Evolutionary conservation across 1,140 invertebrate species (phyloP).

Genomic region (Orius laevigatus): DNA sequence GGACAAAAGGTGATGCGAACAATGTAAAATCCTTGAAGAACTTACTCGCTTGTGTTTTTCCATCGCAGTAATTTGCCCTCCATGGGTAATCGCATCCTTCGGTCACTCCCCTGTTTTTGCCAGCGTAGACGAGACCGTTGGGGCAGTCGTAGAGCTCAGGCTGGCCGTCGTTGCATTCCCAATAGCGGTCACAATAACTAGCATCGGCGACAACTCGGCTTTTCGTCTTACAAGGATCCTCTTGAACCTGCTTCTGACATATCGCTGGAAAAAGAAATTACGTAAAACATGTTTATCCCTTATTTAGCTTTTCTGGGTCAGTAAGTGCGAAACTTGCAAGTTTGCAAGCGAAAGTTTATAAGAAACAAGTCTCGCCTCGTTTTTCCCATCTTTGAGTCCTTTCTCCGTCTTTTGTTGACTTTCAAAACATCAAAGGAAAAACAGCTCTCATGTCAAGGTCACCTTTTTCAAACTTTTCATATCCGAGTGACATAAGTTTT

Average conservation of each 20-base stretch:
- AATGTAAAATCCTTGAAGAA: neutral
- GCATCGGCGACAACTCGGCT: constrained; percentile 48
- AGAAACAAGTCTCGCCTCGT: too few species aligned
- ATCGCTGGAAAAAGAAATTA: constrained; percentile 5
- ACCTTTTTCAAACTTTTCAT: too few species aligned
- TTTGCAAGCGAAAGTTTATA: too few species aligned
- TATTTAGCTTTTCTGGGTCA: too few species aligned
- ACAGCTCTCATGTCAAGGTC: too few species aligned
- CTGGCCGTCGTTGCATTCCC: constrained; percentile 64
- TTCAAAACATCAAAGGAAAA: too few species aligned
- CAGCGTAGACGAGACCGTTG: constrained; percentile 76
- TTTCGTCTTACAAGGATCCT: constrained; percentile 24
- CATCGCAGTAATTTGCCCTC: constrained; percentile 71
- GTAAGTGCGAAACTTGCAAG: too few species aligned
- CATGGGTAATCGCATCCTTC: constrained; percentile 80
- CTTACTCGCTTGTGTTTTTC: constrained; percentile 53
- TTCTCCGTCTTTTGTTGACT: too few species aligned
- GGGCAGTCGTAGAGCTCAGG: constrained; percentile 74
- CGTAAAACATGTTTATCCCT: too few species aligned
- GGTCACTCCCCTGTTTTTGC: constrained; percentile 67
- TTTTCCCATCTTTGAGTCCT: too few species aligned
- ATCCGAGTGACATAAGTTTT: too few species aligned
- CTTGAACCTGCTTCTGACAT: constrained; percentile 17
- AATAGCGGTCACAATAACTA: constrained; percentile 68
- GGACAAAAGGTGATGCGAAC: neutral